Base-by-base conservation (phyloP, 2,113 vertebrate genomes). In the Ceuthmochares aereus region DNA sequence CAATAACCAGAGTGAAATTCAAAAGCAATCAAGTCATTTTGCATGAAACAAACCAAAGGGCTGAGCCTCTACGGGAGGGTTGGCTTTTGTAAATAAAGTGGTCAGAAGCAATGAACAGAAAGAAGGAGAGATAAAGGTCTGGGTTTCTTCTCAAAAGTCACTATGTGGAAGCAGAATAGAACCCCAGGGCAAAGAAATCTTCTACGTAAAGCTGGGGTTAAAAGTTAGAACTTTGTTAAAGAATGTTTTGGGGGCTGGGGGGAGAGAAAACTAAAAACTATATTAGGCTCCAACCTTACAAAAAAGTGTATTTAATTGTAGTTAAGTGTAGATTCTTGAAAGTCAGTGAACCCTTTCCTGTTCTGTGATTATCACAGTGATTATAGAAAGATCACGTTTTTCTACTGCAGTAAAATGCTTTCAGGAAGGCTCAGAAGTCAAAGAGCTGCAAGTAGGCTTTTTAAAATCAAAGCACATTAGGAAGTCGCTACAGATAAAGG, bases 11-110 rank as follows among this genome's bases (percentile, higher is more conserved):
- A 92, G 87, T 96, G 89, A 78, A 85, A 62, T 62, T 93, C 89
- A 87, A 96, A 97, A 96, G 95, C 97, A 96, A 96, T 89, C 89
- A 90, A 90, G 49, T 42, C 54, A 27, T 89, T 82, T 45, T 10
- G 84, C 96, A 83, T 81, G 81, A 93, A 96, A 96, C 94, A 92
- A 96, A 94, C 79, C 22, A 1, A 17, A 36, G 62, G 62, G 67
- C 76, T 88, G 93, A 74, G 87, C 80, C 59, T 89, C 84, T 78
- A 85, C 23, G 32, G 94, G 95, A 93, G 88, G 95, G 73, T 73
- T 74, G 88, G 67, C 83, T 89, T 82, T 89, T 91, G 62, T 21
- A 85, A 97, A 95, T 92, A 86, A 97, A 90, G 75, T 18, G 2
- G 59, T 84, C 86, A 87, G 58, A 78, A 84, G 78, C 18, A 91